Conservation (phyloP, 2,113 vertebrate species). For the Mus spicilegus region DNA sequence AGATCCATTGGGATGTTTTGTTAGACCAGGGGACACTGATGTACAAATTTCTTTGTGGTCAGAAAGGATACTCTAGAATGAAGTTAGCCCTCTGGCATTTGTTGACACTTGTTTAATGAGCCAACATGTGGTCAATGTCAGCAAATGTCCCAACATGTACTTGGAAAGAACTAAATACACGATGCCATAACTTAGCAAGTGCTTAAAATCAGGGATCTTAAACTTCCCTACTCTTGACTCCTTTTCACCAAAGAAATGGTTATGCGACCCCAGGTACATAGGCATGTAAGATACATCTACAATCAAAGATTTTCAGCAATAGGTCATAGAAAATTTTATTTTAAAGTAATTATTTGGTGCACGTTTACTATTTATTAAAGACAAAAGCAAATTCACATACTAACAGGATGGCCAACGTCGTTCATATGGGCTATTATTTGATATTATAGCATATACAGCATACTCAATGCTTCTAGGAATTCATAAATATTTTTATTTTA, state of each 20-base stretch:
- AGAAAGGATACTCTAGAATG: neutral
- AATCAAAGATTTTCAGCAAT: neutral
- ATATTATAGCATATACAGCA: neutral
- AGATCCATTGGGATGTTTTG: neutral
- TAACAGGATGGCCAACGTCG: neutral
- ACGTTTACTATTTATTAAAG: neutral
- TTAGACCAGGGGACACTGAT: neutral
- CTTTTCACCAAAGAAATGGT: neutral
- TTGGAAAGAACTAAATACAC: neutral
- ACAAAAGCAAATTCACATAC: neutral
- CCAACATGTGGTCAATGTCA: neutral
- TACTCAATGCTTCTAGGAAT: neutral
- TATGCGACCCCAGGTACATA: neutral
- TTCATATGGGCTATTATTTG: neutral
- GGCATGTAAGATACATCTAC: neutral
- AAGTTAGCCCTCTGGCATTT: neutral
- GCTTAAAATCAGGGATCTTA: neutral
- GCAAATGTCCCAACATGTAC: neutral
- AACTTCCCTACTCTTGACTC: neutral
- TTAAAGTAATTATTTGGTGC: neutral
- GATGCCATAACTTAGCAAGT: neutral
- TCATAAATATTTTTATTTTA: neutral
- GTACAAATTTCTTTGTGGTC: slow-evolving; percentile 24
- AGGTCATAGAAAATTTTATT: neutral
- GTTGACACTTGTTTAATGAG: neutral